Evolutionary conservation across 2,113 vertebrate genomes (phyloP), one percentile per base, ranked within the genome.

Genomic region (Varanus komodoensis): DNA sequence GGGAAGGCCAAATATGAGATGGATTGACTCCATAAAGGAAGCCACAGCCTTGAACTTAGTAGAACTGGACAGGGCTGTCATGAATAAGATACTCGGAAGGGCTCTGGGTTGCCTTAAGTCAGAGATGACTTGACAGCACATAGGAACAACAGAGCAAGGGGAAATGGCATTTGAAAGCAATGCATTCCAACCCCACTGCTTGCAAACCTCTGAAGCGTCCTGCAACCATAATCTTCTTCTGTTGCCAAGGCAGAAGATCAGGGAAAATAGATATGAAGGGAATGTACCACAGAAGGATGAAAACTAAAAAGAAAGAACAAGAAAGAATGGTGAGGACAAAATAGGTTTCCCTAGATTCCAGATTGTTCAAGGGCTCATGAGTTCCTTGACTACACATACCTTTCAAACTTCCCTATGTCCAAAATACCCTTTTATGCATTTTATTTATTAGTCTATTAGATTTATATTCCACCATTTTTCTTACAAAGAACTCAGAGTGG

Each of bases 231-330:
- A 44, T 75, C 14, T 17, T 77, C 25, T 75, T 86, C 3, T 9
- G 19, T 75, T 57, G 73, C 57, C 57, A 87, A 5, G 77, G 71
- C 44, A 91, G 84, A 48, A 79, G 81, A 50, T 44, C 82, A 90
- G 92, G 82, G 85, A 86, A 64, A 68, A 14, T 8, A 38, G 32
- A 87, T 74, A 61, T 38, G 54, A 19, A 38, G 34, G 23, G 34
- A 83, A 44, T 67, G 57, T 84, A 21, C 17, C 1, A 84, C 19
- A 38, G 38, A 84, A 69, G 82, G 48, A 11, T 25, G 64, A 29
- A 68, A 64, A 14, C 11, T 1, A 7, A 48, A 74, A 50, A 86
- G 6, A 48, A 74, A 27, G 69, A 29, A 11, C 15, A 32, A 93
- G 15, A 3, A 2, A 54, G 57, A 48, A 88, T 29, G 83, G 82